Conservation (phyloP, 2,113 vertebrate species). For the Gorsachius goisagi region DNA sequence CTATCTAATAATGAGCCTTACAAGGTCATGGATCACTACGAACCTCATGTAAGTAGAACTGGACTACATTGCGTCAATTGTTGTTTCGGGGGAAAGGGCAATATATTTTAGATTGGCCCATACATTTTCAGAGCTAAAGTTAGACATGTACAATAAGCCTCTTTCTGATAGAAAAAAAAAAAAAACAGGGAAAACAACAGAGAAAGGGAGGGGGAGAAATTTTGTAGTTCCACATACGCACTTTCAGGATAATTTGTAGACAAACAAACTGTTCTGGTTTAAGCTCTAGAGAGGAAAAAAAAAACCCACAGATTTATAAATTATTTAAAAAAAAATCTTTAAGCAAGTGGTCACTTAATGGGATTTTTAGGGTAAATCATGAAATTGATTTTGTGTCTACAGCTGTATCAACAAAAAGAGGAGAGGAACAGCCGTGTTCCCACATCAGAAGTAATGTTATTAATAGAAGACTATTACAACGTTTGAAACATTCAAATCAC, state of each 20-base stretch:
- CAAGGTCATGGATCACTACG: slow-evolving; percentile 33
- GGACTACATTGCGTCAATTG: slow-evolving; percentile 31
- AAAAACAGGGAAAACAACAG: background rate
- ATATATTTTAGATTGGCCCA: slow-evolving; percentile 23
- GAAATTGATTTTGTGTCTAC: background rate
- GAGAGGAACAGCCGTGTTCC: background rate
- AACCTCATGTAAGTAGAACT: slow-evolving; percentile 23
- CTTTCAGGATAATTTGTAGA: background rate
- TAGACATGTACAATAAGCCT: background rate
- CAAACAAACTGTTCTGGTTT: background rate
- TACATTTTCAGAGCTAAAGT: slow-evolving; percentile 12
- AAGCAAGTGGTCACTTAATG: background rate
- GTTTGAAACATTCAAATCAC: background rate
- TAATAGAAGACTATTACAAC: background rate
- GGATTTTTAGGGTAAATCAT: background rate
- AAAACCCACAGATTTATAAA: background rate
- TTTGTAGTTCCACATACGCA: background rate
- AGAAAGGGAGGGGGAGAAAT: background rate
- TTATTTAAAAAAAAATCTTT: background rate
- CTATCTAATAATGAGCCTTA: slow-evolving; percentile 66
- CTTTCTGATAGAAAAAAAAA: background rate
- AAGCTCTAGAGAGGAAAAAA: background rate
- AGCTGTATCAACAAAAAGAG: background rate
- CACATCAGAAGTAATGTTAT: background rate
- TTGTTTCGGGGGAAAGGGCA: slow-evolving; percentile 42